Evolutionary conservation across 2,888 invertebrate species (phyloP), one percentile per base, ranked within the genome.

Genomic region (Sminthurinus aureus): DNA sequence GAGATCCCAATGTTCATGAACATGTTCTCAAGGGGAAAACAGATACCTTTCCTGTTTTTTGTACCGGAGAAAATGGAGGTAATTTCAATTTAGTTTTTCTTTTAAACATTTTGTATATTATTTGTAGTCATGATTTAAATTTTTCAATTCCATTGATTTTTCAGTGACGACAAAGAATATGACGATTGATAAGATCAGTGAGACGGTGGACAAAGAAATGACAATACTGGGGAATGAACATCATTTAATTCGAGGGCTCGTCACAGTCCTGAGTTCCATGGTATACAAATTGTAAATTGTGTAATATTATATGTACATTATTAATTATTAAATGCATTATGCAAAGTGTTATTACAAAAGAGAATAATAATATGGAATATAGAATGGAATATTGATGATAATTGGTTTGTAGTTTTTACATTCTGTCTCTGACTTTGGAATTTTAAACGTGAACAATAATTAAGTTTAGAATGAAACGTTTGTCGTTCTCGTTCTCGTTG

Each of bases 241-340:
- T 69, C 84, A 81, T 74, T 58, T 84, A 24, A 71, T 84, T 66
- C 77, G 84, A 38, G 84, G 84, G 3, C 71, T 84, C 1, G 75
- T 82, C 8, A 52, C 82, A 74, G 20, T 84, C 8, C 58, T 84
- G 0, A 66, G 51, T 6, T 51, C 50, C 6, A 82, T 84, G 77
- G 84, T 84, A 74, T 38, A 4, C 38, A 38, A 38, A 38, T 66
- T 66, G 66, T 38, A 38, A 38, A 38, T 38, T 38, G 66, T n/a
- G 66, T 18, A 66, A 66, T n/a, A 66, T 1, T 66, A 38, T 2
- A 22, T 3, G 73, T 22, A 26, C 38, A 50, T 74, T 58, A 76
- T 8, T 76, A 51, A 15, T 76, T 50, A 75, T 11, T n/a, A n/a
- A 66, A 12, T 67, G n/a, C 69, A 24, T 18, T 3, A 71, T 71